phyloP scores from a whole-genome alignment of 1,140 invertebrate species.

The Meloidogyne exigua region DNA sequence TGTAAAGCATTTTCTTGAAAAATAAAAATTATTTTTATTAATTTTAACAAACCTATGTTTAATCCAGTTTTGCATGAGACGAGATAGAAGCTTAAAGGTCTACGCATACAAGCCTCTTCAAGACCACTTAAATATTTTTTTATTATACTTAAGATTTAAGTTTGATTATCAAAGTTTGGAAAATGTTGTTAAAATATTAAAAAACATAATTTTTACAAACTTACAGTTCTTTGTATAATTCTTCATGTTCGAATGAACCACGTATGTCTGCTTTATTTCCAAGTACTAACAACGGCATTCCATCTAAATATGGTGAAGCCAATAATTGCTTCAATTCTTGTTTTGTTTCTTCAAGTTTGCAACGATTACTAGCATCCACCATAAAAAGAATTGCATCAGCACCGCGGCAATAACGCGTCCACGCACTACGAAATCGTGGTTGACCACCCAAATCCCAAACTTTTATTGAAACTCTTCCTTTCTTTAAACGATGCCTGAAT shows the following conservation, averaged over 20 bases:
- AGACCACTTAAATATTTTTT: background rate
- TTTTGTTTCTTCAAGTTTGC: background rate
- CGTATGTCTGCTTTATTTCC: background rate
- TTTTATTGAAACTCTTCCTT: background rate
- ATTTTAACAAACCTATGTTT: background rate
- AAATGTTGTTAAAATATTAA: too few relatives aligned
- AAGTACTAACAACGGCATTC: background rate
- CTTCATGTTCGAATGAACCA: background rate
- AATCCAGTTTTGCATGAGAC: background rate
- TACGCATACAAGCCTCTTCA: background rate
- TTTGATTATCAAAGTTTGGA: too few relatives aligned
- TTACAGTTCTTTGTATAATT: background rate
- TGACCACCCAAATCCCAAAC: background rate
- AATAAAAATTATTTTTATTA: background rate
- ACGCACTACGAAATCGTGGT: background rate
- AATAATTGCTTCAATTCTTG: background rate
- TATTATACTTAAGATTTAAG: background rate
- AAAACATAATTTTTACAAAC: background rate
- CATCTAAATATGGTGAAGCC: background rate
- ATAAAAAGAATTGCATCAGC: background rate
- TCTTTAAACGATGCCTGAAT: background rate
- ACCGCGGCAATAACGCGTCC: background rate
- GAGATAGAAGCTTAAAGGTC: background rate
- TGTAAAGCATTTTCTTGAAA: background rate
- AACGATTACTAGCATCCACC: background rate